Evolutionary conservation across 2,888 invertebrate genomes (phyloP), one percentile per base, ranked within the genome.

Genomic region (Sarcophaga caerulescens): DNA sequence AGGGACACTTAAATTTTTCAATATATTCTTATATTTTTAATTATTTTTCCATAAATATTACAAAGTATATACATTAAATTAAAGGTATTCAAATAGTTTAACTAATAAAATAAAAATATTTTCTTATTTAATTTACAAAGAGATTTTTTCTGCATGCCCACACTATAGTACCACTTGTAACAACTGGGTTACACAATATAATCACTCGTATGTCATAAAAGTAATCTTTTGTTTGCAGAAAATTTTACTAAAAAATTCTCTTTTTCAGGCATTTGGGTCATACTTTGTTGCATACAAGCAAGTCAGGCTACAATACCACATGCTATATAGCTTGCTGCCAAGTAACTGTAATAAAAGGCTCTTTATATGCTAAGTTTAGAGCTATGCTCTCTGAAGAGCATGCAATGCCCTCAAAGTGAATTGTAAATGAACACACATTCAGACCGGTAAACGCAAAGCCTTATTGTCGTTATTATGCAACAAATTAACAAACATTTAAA

Each of bases 401-500:
- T 35, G 35, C 2, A 35, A 35, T 35, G 35, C 35, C 10, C 35
- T 35, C 35, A 35, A 35, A 35, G 35, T 35, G 11, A 47, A 44
- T 77, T 77, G 3, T 25, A 77, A 71, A 82, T 71, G 65, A 77
- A 35, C 10, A 35, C 35, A 35, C 35, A 35, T 10, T 10, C 35
- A 8, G 65, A 60, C 44, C 52, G 68, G 45, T 57, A 69, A 70
- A 69, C 47, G 52, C 4, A 69, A 35, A 21, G 21, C 4, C 68
- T 52, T n/a, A 35, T 17, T 62, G 23, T 35, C 35, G 52, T 52
- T 52, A 52, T 77, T 71, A 60, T 82, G 77, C 70, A 77, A 77
- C 60, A 82, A 82, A 73, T 35, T 82, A 71, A 35, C 82, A 66
- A 82, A 77, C 66, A 59, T 77, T 25, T 66, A 23, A 12, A 81